Conservation (phyloP, 2,797 vertebrate genomes). For the Chaenodraco wilsoni region DNA sequence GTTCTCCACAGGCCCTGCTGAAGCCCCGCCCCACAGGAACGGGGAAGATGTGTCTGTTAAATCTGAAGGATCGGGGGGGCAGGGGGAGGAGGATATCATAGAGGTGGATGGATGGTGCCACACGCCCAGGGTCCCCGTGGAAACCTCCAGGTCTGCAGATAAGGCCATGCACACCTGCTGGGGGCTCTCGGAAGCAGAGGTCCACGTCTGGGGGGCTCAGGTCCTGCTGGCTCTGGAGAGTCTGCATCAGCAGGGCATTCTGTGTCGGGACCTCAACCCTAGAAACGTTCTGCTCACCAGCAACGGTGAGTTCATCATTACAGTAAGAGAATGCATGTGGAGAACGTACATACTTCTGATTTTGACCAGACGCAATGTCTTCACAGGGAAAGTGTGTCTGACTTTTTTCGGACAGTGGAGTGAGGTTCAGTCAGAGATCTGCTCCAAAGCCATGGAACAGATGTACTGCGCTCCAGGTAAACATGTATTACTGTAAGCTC, state of each 20-base stretch:
- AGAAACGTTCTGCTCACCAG: constrained; percentile 91
- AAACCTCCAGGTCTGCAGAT: constrained; percentile 42
- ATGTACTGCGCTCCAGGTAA: constrained; percentile 97
- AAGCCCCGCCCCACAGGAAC: constrained; percentile 23
- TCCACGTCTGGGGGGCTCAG: constrained; percentile 93
- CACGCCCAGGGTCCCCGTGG: constrained; percentile 59
- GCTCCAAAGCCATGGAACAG: constrained; percentile 86
- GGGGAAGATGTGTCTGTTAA: constrained; percentile 46
- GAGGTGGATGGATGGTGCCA: constrained; percentile 81
- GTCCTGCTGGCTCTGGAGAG: constrained; percentile 92
- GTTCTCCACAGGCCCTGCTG: constrained; percentile 37
- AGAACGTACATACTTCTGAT: neutral
- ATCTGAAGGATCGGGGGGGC: constrained; percentile 43
- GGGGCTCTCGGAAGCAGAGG: constrained; percentile 88
- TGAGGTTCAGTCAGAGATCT: constrained; percentile 92
- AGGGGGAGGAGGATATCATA: constrained; percentile 77
- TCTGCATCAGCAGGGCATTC: constrained; percentile 93
- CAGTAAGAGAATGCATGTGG: neutral
- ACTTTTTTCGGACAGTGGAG: constrained; percentile 98
- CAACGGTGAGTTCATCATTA: constrained; percentile 83
- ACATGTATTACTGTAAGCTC: neutral
- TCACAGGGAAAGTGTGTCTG: constrained; percentile 90
- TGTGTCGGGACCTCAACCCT: constrained; percentile 96
- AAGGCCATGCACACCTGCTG: constrained; percentile 69
- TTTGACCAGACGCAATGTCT: constrained; percentile 37